A percentile compares a stretch with the other conserved stretches of the same genome.
Evolutionary conservation across 30 jellyfish, hydroid and myxozoan genomes (phyloP).

Genomic region (Phacellophora camtschatica): DNA sequence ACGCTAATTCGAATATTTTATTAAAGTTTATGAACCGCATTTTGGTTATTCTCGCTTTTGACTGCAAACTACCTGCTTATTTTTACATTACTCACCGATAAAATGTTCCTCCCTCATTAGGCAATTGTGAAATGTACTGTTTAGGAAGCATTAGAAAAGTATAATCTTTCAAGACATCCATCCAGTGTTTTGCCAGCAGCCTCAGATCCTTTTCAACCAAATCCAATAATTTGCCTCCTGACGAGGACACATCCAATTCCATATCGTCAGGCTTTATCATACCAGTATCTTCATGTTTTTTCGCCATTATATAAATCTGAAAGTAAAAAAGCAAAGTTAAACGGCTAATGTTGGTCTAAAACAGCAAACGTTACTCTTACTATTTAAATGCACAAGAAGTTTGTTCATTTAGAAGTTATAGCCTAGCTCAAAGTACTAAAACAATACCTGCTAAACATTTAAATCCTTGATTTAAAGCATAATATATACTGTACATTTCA

Average conservation of each 20-base stretch:
- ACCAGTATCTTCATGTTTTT: slow-evolving; percentile 52
- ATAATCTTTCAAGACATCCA: slow-evolving; percentile 78
- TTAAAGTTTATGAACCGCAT: too few relatives aligned
- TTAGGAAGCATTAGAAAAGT: slow-evolving; percentile 77
- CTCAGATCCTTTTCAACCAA: slow-evolving; percentile 78
- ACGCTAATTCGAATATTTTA: too few relatives aligned
- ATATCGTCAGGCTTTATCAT: slow-evolving; percentile 35
- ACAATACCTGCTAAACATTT: neutral
- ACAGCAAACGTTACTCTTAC: neutral
- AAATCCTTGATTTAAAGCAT: neutral
- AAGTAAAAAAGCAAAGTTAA: neutral
- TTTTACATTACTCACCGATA: slow-evolving; percentile 70
- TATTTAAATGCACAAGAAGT: too few relatives aligned
- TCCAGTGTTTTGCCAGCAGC: slow-evolving; percentile 83
- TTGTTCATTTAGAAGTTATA: too few relatives aligned
- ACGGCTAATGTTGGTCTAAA: neutral
- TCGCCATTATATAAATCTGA: slow-evolving; percentile 91
- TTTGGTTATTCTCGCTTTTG: too few relatives aligned
- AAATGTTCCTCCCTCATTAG: slow-evolving; percentile 82
- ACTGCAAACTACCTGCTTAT: too few relatives aligned
- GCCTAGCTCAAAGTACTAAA: neutral
- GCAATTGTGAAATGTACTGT: slow-evolving; percentile 85
- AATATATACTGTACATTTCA: too few relatives aligned
- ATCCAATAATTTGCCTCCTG: slow-evolving; percentile 73
- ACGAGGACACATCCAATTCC: neutral